Evolutionary conservation across 2,888 invertebrate species (phyloP).

Genomic region (Matsumyia berberina): DNA sequence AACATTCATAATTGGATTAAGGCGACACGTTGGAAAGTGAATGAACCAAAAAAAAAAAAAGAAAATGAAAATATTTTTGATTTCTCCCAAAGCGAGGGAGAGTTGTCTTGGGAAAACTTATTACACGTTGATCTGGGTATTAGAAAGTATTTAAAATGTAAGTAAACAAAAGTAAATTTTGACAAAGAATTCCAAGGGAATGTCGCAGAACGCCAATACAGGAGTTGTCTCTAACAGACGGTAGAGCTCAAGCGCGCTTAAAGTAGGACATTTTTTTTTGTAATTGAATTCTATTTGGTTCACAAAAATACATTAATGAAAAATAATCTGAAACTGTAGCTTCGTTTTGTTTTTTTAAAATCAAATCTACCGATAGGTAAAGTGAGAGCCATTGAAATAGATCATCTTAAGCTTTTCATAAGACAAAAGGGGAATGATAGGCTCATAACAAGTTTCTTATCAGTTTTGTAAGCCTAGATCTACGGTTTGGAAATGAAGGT

Average conservation of each 20-base stretch:
- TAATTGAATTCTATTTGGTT: constrained; percentile 2
- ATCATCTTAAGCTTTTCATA: no score
- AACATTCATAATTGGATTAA: constrained; percentile 77
- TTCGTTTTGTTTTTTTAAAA: no score
- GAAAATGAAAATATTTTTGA: constrained; percentile 48
- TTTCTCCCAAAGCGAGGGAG: constrained; percentile 8
- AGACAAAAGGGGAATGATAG: no score
- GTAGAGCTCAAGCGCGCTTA: not conserved
- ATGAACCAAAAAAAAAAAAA: constrained; percentile 49
- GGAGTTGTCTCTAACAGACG: not conserved
- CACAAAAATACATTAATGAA: no score
- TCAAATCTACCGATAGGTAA: no score
- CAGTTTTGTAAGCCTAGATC: no score
- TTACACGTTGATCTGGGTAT: constrained; percentile 68
- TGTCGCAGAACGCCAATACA: not conserved
- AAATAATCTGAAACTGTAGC: no score
- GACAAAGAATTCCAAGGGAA: constrained; percentile 21
- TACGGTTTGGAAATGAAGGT: no score
- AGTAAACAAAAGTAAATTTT: constrained; percentile 57
- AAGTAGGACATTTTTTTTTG: not conserved
- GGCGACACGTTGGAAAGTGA: constrained; percentile 77
- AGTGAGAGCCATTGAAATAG: no score
- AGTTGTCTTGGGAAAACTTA: constrained; percentile 47
- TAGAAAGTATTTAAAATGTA: constrained; percentile 60
- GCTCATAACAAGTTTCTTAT: no score